phyloP scores from a whole-genome alignment of 2,888 invertebrate species.

The Agrotis exclamationis region DNA sequence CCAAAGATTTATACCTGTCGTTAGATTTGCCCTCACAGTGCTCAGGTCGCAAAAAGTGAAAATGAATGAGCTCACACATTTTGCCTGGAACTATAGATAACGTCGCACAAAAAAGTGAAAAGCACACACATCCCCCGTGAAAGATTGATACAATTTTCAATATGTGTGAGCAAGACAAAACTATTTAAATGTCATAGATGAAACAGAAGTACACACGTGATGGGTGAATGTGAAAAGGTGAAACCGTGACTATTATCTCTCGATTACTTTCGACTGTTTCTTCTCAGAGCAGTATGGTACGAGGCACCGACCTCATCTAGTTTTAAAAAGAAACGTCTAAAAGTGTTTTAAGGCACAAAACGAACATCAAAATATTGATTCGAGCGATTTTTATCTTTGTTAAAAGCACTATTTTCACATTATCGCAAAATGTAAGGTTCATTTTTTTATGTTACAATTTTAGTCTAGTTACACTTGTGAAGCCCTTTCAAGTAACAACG shows the following conservation, averaged over 20 bases:
- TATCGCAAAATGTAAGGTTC: too few relatives aligned
- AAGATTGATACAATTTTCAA: not conserved
- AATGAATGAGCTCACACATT: not conserved
- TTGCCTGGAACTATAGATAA: too few relatives aligned
- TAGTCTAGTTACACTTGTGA: not conserved
- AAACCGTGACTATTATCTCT: too few relatives aligned
- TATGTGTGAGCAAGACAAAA: not conserved
- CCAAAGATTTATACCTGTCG: not conserved
- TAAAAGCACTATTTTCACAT: not conserved
- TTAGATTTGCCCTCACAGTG: not conserved
- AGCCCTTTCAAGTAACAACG: constrained; percentile 1
- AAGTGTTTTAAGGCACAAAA: too few relatives aligned
- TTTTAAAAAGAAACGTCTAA: too few relatives aligned
- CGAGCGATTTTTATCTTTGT: too few relatives aligned
- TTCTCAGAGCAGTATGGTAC: too few relatives aligned
- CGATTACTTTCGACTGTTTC: too few relatives aligned
- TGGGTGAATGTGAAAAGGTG: too few relatives aligned
- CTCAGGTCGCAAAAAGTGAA: not conserved
- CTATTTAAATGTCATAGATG: not conserved
- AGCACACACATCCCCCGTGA: not conserved
- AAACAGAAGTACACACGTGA: not conserved
- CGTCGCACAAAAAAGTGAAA: too few relatives aligned
- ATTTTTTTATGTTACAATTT: not conserved
- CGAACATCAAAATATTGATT: not conserved
- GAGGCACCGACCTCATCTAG: too few relatives aligned